phyloP scores from a whole-genome alignment of 2,888 invertebrate genomes.

The Blastobasis adustella region DNA sequence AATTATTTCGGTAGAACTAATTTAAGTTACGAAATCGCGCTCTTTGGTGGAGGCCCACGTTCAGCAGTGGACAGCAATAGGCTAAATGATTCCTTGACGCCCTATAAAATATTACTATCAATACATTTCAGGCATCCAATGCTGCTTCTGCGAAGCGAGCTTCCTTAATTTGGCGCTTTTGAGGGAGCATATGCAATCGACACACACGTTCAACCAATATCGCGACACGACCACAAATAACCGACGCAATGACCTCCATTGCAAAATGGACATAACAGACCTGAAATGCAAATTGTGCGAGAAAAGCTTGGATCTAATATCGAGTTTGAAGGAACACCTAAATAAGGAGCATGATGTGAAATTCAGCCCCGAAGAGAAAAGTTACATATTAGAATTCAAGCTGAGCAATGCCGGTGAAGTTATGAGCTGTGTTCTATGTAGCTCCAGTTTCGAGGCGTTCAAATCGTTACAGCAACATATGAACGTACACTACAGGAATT shows the following conservation, averaged over 20 bases:
- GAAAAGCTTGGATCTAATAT: slow-evolving; percentile 19
- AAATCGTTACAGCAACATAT: slow-evolving; percentile 34
- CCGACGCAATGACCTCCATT: not conserved
- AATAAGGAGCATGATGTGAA: slow-evolving; percentile 22
- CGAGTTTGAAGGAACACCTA: slow-evolving; percentile 26
- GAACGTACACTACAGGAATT: slow-evolving; percentile 39
- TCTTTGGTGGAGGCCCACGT: too few relatives aligned
- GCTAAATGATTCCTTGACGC: too few relatives aligned
- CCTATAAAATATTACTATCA: too few relatives aligned
- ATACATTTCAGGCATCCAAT: too few relatives aligned
- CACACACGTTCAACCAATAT: too few relatives aligned
- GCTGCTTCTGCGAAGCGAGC: too few relatives aligned
- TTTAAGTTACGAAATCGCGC: too few relatives aligned
- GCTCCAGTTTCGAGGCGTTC: slow-evolving; percentile 21
- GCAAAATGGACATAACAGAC: slow-evolving; percentile 26
- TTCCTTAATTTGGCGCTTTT: too few relatives aligned
- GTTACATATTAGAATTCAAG: slow-evolving; percentile 34
- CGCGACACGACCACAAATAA: too few relatives aligned
- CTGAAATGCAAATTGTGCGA: slow-evolving; percentile 31
- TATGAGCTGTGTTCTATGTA: slow-evolving; percentile 32
- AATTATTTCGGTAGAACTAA: too few relatives aligned
- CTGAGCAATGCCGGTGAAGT: slow-evolving; percentile 25
- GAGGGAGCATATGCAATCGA: too few relatives aligned
- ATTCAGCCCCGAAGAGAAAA: slow-evolving; percentile 29
- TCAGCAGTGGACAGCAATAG: too few relatives aligned